These are phyloP conservation scores for Agriopis marginaria DNA, from an alignment of 2,888 invertebrate genomes.

Conservation along the genomic window DNA sequence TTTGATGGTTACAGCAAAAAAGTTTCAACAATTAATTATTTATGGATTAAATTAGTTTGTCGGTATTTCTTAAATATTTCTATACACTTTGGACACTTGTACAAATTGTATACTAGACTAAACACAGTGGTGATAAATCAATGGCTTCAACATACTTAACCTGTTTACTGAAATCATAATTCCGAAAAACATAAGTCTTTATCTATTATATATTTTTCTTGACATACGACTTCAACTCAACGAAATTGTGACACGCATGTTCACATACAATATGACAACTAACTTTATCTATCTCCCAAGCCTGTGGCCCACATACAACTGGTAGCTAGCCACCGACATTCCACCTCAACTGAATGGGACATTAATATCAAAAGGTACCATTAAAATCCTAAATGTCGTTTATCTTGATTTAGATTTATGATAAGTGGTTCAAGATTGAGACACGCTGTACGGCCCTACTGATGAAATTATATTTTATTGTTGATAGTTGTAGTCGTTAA, in stretches of 20 bases:
- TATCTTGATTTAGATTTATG: slow-evolving; percentile 84
- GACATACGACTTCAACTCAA: not conserved
- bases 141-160: too few relatives aligned
- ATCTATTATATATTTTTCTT: not conserved
- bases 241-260: not conserved
- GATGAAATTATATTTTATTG: slow-evolving; percentile 53
- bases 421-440: slow-evolving; percentile 79
- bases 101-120: too few relatives aligned
- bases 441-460: slow-evolving; percentile 57
- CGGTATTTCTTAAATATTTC: too few relatives aligned
- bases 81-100: too few relatives aligned
- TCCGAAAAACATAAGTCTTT: too few relatives aligned
- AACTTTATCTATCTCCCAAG: slow-evolving; percentile 11
- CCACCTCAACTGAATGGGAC: slow-evolving; percentile 60
- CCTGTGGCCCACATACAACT: slow-evolving; percentile 19
- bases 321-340: slow-evolving; percentile 52
- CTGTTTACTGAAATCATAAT: too few relatives aligned
- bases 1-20: too few relatives aligned
- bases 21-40: too few relatives aligned
- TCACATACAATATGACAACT: not conserved
- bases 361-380: slow-evolving; percentile 77
- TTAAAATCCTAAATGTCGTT: slow-evolving; percentile 80
- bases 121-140: too few relatives aligned
- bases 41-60: too few relatives aligned
- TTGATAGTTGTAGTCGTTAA: slow-evolving; percentile 38